Conservation (phyloP, 1,140 invertebrate species). For the Oncopeltus fasciatus region DNA sequence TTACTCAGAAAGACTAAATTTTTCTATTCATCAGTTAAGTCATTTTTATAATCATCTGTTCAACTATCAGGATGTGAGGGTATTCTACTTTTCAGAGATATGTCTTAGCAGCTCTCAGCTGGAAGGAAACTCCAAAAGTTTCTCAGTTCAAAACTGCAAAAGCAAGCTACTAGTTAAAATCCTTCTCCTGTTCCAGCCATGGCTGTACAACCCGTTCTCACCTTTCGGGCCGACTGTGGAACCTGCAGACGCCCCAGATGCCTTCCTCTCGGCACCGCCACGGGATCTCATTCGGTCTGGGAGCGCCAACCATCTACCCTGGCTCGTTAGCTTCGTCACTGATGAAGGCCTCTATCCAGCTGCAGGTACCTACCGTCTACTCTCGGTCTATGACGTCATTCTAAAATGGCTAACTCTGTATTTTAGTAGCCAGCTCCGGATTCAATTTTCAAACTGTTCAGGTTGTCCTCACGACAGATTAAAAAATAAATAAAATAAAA, state of each 20-base stretch:
- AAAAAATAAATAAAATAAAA: background rate
- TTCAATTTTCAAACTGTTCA: background rate
- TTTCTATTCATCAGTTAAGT: too few species aligned
- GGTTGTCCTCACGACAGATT: background rate
- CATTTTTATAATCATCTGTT: too few species aligned
- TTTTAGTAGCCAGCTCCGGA: background rate
- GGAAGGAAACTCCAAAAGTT: too few species aligned
- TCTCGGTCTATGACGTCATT: background rate
- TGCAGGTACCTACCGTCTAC: constrained; percentile 30
- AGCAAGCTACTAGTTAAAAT: too few species aligned
- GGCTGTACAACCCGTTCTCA: constrained; percentile 38
- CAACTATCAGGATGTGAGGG: too few species aligned
- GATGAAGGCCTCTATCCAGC: constrained; percentile 32
- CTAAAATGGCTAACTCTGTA: background rate
- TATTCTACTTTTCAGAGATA: background rate
- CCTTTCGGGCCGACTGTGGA: constrained; percentile 46
- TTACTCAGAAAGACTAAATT: too few species aligned
- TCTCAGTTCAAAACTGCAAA: too few species aligned
- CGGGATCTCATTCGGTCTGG: constrained; percentile 36
- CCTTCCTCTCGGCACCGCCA: constrained; percentile 42
- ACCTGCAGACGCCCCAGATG: constrained; percentile 28
- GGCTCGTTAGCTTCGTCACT: constrained; percentile 29
- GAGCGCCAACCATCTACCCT: constrained; percentile 28
- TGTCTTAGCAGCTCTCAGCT: too few species aligned
- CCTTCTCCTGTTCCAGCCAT: background rate